A percentile compares a stretch with the other conserved stretches of the same genome.
Conservation (phyloP, 2,888 invertebrate species). For the Graphium colonna region DNA sequence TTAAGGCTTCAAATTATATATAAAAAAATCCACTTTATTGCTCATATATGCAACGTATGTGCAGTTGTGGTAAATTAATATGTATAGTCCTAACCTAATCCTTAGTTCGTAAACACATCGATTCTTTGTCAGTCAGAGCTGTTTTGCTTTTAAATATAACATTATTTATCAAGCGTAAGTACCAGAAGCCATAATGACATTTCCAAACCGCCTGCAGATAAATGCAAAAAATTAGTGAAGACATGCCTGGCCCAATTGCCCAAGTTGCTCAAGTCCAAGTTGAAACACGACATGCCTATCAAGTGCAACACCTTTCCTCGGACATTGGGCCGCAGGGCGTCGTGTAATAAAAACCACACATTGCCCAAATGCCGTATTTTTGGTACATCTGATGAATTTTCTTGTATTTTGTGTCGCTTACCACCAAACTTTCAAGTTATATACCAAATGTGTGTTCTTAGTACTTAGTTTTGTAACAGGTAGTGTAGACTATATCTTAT, state of each 20-base stretch:
- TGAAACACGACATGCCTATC: conserved; percentile 53
- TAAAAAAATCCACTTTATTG: no score
- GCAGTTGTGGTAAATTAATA: no score
- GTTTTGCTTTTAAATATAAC: no score
- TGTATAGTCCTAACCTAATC: no score
- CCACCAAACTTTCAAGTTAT: not conserved
- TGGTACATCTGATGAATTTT: conserved; percentile 1
- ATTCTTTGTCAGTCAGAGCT: no score
- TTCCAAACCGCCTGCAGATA: conserved; percentile 54
- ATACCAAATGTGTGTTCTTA: no score
- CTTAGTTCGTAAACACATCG: no score
- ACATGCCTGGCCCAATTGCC: conserved; percentile 65
- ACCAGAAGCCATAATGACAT: no score
- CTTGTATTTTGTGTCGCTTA: not conserved
- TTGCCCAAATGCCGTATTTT: conserved; percentile 64
- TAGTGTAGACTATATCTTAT: not conserved
- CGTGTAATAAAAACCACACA: conserved; percentile 68
- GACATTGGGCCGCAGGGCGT: conserved; percentile 48
- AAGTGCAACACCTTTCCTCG: conserved; percentile 70
- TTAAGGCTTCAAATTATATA: no score
- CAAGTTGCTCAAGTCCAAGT: conserved; percentile 66
- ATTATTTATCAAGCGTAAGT: no score
- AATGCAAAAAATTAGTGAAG: conserved; percentile 72
- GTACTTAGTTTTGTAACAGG: conserved; percentile 4
- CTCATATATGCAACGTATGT: no score